Conservation (phyloP, 2,888 invertebrate genomes). For the Dendrolimus pini region DNA sequence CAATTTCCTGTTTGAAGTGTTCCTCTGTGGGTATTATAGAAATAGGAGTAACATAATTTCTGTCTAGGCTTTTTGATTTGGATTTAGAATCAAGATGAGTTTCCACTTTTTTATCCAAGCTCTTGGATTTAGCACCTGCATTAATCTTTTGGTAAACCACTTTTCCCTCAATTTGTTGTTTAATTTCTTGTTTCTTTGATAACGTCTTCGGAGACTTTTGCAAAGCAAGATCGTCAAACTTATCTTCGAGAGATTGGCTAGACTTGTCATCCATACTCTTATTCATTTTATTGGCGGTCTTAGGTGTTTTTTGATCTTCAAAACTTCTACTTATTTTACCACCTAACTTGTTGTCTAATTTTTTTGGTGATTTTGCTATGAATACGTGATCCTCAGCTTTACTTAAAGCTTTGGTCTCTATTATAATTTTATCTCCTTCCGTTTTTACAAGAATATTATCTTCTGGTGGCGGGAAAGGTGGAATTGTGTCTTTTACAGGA, state of each 20-base stretch:
- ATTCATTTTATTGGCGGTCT: constrained; percentile 74
- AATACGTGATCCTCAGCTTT: constrained; percentile 86
- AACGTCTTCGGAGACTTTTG: constrained; percentile 78
- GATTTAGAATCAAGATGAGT: constrained; percentile 73
- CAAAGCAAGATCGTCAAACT: constrained; percentile 74
- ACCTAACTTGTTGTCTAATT: constrained; percentile 78
- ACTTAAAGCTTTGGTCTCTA: constrained; percentile 84
- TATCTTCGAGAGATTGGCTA: constrained; percentile 78
- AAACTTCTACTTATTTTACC: constrained; percentile 79
- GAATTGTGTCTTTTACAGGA: constrained; percentile 83
- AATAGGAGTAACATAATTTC: constrained; percentile 73
- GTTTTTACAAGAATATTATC: constrained; percentile 84
- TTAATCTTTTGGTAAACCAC: constrained; percentile 78
- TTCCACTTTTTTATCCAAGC: constrained; percentile 80
- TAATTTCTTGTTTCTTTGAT: constrained; percentile 77
- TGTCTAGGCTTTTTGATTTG: constrained; percentile 82
- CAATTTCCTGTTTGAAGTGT: constrained; percentile 68
- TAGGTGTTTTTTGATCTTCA: constrained; percentile 76
- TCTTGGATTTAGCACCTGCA: constrained; percentile 78
- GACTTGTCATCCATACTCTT: constrained; percentile 79
- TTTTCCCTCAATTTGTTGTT: constrained; percentile 79
- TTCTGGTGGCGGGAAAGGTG: constrained; percentile 83
- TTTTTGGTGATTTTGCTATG: constrained; percentile 85
- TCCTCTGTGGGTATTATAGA: constrained; percentile 46
- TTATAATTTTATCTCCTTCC: constrained; percentile 82